Percentiles rank a stretch among this genome's conserved stretches.
phyloP scores from a whole-genome alignment of 2,113 vertebrate genomes.

The Callospermophilus lateralis region DNA sequence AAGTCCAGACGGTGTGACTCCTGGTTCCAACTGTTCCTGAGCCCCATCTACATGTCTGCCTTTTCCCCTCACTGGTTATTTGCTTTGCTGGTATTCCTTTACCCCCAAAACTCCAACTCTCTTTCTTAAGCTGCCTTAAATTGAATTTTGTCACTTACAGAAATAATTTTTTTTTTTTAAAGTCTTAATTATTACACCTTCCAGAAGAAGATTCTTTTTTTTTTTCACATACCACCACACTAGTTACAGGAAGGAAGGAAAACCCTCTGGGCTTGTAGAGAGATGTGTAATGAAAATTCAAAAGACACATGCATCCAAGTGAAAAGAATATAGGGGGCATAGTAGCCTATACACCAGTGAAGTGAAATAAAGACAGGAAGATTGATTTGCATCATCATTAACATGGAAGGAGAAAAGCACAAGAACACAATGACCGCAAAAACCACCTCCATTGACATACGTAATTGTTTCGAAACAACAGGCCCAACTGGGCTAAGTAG shows the following conservation, averaged over 20 bases:
- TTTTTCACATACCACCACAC: constrained; percentile 61
- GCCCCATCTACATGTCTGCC: neutral
- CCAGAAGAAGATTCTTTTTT: neutral
- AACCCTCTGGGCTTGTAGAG: constrained; percentile 59
- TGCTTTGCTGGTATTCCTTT: neutral
- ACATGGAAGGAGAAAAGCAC: constrained; percentile 59
- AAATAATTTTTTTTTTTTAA: neutral
- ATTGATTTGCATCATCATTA: constrained; percentile 71
- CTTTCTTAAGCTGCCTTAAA: neutral
- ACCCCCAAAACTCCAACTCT: neutral
- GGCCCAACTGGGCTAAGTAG: constrained; percentile 64
- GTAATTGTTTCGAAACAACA: constrained; percentile 60
- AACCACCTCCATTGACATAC: constrained; percentile 68
- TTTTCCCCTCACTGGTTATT: neutral
- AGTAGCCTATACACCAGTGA: constrained; percentile 25
- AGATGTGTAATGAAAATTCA: constrained; percentile 71
- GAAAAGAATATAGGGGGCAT: constrained; percentile 56
- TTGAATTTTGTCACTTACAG: neutral
- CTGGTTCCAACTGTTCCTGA: neutral
- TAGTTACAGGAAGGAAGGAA: constrained; percentile 57
- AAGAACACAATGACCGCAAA: constrained; percentile 44
- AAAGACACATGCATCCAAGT: constrained; percentile 69
- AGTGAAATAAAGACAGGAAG: constrained; percentile 40
- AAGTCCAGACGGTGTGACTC: neutral
- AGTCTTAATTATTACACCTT: constrained; percentile 22